These are phyloP conservation scores for Caenorhabditis sp. DNA, from an alignment of 2,888 invertebrate genomes.

Conservation along the genomic window DNA sequence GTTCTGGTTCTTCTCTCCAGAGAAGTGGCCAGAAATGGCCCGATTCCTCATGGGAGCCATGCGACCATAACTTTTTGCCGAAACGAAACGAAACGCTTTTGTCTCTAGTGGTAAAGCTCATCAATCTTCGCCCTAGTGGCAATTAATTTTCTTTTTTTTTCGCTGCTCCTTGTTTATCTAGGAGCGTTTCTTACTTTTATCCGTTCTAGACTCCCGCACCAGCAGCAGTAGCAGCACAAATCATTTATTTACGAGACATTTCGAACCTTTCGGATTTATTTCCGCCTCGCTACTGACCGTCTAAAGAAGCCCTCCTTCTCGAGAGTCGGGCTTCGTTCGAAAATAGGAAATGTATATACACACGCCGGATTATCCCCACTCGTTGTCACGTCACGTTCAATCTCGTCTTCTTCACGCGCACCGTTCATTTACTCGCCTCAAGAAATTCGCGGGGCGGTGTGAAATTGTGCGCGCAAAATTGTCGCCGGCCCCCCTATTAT, in stretches of 20 bases:
- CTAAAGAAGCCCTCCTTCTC: constrained; percentile 19
- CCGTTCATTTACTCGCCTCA: constrained; percentile 4
- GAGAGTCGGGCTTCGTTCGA: constrained; percentile 24
- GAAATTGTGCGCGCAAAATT: constrained; percentile 51
- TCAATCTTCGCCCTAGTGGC: constrained; percentile 27
- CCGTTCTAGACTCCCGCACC: no score
- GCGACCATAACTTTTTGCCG: constrained; percentile 47
- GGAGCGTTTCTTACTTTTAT: constrained; percentile 4
- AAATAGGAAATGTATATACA: constrained; percentile 26
- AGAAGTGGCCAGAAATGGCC: no score
- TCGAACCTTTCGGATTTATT: constrained; percentile 40
- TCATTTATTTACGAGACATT: constrained; percentile 47
- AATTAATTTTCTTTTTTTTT: constrained; percentile 43
- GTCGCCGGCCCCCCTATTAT: constrained; percentile 45
- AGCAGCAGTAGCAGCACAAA: constrained; percentile 3
- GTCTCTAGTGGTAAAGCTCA: constrained; percentile 33
- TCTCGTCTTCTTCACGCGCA: constrained; percentile 3
- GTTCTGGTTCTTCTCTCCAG: no score
- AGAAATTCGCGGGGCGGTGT: constrained; percentile 35
- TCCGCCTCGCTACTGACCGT: constrained; percentile 41
- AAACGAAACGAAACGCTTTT: constrained; percentile 22
- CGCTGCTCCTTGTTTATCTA: constrained; percentile 14
- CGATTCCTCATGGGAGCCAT: no score
- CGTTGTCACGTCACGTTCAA: constrained; percentile 11
- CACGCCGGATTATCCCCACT: background rate